phyloP scores from a whole-genome alignment of 1,140 invertebrate genomes.

The Cherax destructor region DNA sequence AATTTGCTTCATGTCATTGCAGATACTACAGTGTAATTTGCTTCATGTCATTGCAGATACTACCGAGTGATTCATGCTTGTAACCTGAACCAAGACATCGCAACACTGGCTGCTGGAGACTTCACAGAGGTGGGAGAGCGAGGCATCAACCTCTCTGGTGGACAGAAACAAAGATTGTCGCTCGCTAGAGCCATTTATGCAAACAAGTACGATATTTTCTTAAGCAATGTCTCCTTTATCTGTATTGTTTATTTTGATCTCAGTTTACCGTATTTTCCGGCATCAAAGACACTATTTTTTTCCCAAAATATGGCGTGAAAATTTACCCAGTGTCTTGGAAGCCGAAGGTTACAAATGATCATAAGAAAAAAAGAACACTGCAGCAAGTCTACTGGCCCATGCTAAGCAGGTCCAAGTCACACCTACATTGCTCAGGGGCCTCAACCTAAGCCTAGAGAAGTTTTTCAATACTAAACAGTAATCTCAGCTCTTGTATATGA shows the following conservation, averaged over 20 bases:
- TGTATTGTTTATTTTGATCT: too few relatives aligned
- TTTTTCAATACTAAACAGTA: neutral
- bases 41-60: conserved; percentile 75
- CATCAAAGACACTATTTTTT: neutral
- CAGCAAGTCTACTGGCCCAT: too few relatives aligned
- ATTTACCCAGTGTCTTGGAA: too few relatives aligned
- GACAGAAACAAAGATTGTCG: conserved; percentile 81
- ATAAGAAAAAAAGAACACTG: too few relatives aligned
- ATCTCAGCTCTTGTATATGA: neutral
- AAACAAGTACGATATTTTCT: conserved; percentile 75
- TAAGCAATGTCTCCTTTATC: neutral
- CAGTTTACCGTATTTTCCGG: neutral
- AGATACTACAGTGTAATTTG: too few relatives aligned
- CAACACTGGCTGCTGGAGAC: conserved; percentile 80
- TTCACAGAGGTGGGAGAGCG: conserved; percentile 81
- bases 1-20: too few relatives aligned
- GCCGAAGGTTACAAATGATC: too few relatives aligned
- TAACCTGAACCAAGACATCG: conserved; percentile 78
- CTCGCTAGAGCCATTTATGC: conserved; percentile 80
- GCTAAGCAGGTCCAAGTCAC: too few relatives aligned
- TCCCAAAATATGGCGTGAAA: neutral
- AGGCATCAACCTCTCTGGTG: conserved; percentile 81
- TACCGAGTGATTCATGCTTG: conserved; percentile 78
- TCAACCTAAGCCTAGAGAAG: neutral
- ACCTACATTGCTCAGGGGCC: too few relatives aligned